These are phyloP conservation scores for Cephus pygmeus DNA, from an alignment of 2,888 invertebrate genomes.

Conservation along the genomic window DNA sequence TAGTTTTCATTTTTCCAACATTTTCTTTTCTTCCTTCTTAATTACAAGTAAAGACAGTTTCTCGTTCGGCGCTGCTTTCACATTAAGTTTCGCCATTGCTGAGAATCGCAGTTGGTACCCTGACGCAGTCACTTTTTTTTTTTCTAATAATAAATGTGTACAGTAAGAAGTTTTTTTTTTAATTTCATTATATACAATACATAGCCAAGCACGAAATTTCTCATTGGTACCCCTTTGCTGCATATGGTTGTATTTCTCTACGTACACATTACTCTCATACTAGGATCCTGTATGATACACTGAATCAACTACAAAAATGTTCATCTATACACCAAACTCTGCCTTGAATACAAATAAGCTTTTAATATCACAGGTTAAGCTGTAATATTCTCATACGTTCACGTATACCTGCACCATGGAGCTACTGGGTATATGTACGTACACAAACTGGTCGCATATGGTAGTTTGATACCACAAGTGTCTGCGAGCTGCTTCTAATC, in stretches of 20 bases:
- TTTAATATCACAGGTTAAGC: neutral
- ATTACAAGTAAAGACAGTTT: neutral
- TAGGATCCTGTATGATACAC: neutral
- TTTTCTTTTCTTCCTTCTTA: neutral
- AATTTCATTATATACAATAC: neutral
- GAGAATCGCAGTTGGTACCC: neutral
- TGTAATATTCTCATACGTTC: neutral
- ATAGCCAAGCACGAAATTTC: neutral
- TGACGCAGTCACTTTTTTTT: neutral
- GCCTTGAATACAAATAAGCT: neutral
- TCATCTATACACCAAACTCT: neutral
- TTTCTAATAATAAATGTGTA: neutral
- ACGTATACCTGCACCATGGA: neutral
- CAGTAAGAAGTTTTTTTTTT: neutral
- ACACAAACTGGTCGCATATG: neutral
- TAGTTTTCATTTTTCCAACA: neutral
- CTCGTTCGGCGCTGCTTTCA: slow-evolving; percentile 57
- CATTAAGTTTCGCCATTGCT: slow-evolving; percentile 54
- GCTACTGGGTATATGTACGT: neutral
- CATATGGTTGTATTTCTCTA: neutral
- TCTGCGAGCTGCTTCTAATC: neutral
- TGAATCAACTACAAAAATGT: neutral
- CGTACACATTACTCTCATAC: neutral
- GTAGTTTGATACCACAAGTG: neutral
- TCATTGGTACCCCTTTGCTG: neutral